Base-by-base conservation (phyloP, 2,888 invertebrate genomes). In the Xestia xanthographa region DNA sequence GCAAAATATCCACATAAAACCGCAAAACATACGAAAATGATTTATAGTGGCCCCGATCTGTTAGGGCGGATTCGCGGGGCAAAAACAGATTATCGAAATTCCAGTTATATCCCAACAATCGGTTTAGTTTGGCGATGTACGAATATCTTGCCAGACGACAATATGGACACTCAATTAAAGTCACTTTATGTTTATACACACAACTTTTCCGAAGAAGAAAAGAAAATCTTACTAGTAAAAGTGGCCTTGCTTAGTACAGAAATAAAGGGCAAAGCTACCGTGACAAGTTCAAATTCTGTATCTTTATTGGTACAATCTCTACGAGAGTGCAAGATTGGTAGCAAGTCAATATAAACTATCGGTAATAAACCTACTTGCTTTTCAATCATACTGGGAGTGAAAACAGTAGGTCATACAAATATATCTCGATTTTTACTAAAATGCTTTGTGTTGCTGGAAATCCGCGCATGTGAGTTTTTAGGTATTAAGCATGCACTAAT, bases 31-130 rank as follows among this genome's bases (percentile, higher is more conserved):
- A 94, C 92, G 91, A 93, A 94, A 94, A 95, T 95, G 95, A 95
- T 95, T 95, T 95, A 95, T 94, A 93, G 93, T 92, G 90, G 89
- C 87, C 90, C 90, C 94, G 93, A 94, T 95, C 93, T 94, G 95
- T 93, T 93, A 88, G 92, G 92, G 91, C 92, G 92, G 93, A 92
- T 93, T 92, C 90, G 92, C 89, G 92, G 90, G 89, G 91, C 92
- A 94, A 95, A 94, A 95, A 95, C 94, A 95, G 94, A 95, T 95
- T 95, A 95, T 95, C 93, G 92, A 91, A 93, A 94, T 93, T 92
- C 94, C 91, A 91, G 93, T 93, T 93, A 93, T 93, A 92, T 82
- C n/a, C 91, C 92, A 90, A 92, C 93, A 93, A 94, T 93, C 93
- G 92, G 90, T 91, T 93, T 91, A 90, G 86, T 86, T 88, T 89